Evolutionary conservation across 1,140 invertebrate species (phyloP), one percentile per base, ranked within the genome.

Genomic region (Aphidius gifuensis): DNA sequence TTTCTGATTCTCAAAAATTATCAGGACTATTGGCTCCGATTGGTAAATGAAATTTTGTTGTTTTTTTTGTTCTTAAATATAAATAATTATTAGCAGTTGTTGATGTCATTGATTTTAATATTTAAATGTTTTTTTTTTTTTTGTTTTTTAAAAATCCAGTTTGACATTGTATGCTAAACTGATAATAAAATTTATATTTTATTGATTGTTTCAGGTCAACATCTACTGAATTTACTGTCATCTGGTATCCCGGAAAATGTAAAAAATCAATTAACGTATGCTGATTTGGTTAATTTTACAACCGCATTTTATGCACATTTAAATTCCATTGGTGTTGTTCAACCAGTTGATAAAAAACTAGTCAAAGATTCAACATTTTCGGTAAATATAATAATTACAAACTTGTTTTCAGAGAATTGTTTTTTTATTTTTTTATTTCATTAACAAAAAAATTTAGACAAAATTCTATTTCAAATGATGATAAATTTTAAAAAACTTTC

Each of bases 211-310:
- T 7, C 80, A 96, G 94, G 93, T 74, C 89, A 94, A 80, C 93
- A 94, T 89, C 83, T 97, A 66, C 83, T 94, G 53, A 92, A 93
- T 74, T 94, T 93, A 92, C 85, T 95, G 64, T 82, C 90, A 58
- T 92, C 91, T 11, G 87, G 90, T n/a, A 85, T 91, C 62, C 82
- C 83, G 50, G 87, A 92, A 71, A 86, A 88, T 70, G 74, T 90
- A 5, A 50, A 21, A 83, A 85, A 66, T 64, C 85, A 72, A 54
- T 77, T 92, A 45, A 86, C 84, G 45, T 82, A 85, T 58, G 85
- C 88, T 71, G 92, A 94, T 69, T 77, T 93, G 53, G 89, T 87
- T 71, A 85, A 87, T 50, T 77, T 96, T 60, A 88, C 87, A 21
- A 82, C 87, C 57, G 91, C 94, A 73, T 91, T 94, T 73, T 95